Evolutionary conservation across 2,888 invertebrate species (phyloP).

Genomic region (Scaptomyza parva): DNA sequence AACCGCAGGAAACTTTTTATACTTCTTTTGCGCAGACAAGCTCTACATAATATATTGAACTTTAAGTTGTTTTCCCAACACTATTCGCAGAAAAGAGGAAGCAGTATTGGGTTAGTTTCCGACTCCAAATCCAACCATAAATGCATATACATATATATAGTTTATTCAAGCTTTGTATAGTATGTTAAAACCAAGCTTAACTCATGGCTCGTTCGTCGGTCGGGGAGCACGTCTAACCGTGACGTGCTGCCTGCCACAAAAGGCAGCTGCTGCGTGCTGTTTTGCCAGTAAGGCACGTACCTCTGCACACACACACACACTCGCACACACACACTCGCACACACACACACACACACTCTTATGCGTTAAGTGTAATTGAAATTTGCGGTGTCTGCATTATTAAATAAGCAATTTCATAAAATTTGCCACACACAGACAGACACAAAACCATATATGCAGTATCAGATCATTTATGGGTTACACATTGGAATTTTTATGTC

Average conservation of each 20-base stretch:
- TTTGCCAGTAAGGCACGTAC: slow-evolving; percentile 18
- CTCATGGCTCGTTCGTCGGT: neutral
- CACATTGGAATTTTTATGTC: too few relatives aligned
- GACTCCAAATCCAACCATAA: too few relatives aligned
- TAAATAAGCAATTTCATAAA: slow-evolving; percentile 27
- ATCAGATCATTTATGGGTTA: too few relatives aligned
- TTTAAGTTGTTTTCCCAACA: neutral
- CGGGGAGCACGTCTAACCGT: slow-evolving; percentile 6
- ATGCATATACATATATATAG: neutral
- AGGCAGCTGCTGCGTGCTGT: slow-evolving; percentile 15
- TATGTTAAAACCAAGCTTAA: neutral
- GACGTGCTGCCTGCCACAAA: slow-evolving; percentile 18
- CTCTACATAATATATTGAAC: neutral
- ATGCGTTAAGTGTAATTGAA: slow-evolving; percentile 28
- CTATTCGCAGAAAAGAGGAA: neutral
- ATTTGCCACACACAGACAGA: slow-evolving; percentile 12
- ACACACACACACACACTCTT: neutral
- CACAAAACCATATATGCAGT: too few relatives aligned
- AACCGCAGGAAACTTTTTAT: neutral
- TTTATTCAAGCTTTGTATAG: neutral
- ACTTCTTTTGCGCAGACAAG: too few relatives aligned
- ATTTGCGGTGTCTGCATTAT: slow-evolving; percentile 27
- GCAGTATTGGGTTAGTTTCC: neutral
- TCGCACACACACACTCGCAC: too few relatives aligned
- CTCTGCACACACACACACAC: too few relatives aligned